Evolutionary conservation across 1,140 invertebrate genomes (phyloP), one percentile per base, ranked within the genome.

Genomic region (Drepana arcuata): DNA sequence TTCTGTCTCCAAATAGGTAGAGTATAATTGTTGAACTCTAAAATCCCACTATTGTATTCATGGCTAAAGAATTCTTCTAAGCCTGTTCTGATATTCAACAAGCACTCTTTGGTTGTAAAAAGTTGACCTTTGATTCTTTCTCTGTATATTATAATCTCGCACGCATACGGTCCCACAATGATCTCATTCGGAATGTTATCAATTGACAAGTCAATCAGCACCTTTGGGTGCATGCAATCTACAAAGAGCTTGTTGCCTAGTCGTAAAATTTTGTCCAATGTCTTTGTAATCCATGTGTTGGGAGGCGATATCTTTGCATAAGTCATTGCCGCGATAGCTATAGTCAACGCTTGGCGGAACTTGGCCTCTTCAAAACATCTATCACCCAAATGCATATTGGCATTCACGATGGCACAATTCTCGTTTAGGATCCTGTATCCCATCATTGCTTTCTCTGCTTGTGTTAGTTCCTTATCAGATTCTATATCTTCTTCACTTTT

Each of bases 261-360:
- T 2, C 84, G 73, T 49, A 86, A 60, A 25, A 87, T 75, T 64
- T 87, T 86, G 34, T 87, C 84, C 5, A 87, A 25, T 0, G 84
- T 86, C 33, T 79, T 85, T 1, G 71, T 79, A 44, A 82, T 78
- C 86, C 86, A 87, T 0, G 80, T 83, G 35, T 81, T 84, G 0
- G 86, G 83, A 3, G 83, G 85, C 0, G 84, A 84, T 36, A 87
- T 85, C 58, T 84, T 79, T 0, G 85, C 81, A 44, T 86, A 87
- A 0, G 83, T 84, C 75, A 87, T 72, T 29, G 83, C 80, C 10
- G 79, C 68, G 3, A 84, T 54, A 0, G 78, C 72, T 41, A 86
- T 83, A 2, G 85, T 52, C 15, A 86, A 53, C 0, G 84, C 77
- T 57, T 86, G 86, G 26, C 83, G 70, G 36, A 73, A 85, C 31